Evolutionary conservation across 2,888 invertebrate genomes (phyloP).

Genomic region (Tetranychus piercei): DNA sequence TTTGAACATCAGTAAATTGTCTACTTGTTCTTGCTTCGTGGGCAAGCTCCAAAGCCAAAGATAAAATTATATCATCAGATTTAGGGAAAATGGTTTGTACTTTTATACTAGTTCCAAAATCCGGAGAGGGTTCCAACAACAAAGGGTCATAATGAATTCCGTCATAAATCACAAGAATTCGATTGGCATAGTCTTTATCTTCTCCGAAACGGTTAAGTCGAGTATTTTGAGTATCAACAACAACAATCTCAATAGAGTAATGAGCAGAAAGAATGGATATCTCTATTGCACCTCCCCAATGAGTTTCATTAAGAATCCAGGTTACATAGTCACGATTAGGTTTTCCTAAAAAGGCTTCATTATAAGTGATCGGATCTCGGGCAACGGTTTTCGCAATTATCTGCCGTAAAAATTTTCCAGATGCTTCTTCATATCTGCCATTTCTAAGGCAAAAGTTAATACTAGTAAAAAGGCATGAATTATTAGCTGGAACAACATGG

Average conservation of each 20-base stretch:
- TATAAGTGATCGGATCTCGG: conserved; percentile 55
- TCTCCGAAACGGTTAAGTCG: conserved; percentile 79
- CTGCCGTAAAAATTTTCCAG: conserved; percentile 56
- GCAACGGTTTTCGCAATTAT: conserved; percentile 67
- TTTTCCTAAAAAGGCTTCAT: conserved; percentile 59
- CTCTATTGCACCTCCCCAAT: conserved; percentile 95
- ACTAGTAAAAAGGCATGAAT: conserved; percentile 87
- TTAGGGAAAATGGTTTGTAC: conserved; percentile 62
- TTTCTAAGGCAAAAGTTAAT: conserved; percentile 45
- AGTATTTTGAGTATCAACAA: conserved; percentile 73
- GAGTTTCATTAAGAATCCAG: conserved; percentile 71
- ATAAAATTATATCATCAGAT: conserved; percentile 49
- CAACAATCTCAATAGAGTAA: conserved; percentile 76
- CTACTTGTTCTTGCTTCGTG: conserved; percentile 68
- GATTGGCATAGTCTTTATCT: conserved; percentile 59
- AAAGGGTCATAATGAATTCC: conserved; percentile 92
- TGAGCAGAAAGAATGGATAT: conserved; percentile 63
- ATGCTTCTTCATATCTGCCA: conserved; percentile 52
- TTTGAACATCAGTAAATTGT: conserved; percentile 74
- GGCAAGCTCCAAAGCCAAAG: conserved; percentile 65
- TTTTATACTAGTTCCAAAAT: conserved; percentile 33
- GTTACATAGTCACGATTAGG: conserved; percentile 52
- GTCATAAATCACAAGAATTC: conserved; percentile 77
- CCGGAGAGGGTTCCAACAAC: conserved; percentile 55
- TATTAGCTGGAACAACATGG: conserved; percentile 81